Percentiles rank a stretch among this genome's conserved stretches.
These are phyloP conservation scores for Sinella curviseta DNA, from an alignment of 1,140 invertebrate genomes.

Conservation along the genomic window DNA sequence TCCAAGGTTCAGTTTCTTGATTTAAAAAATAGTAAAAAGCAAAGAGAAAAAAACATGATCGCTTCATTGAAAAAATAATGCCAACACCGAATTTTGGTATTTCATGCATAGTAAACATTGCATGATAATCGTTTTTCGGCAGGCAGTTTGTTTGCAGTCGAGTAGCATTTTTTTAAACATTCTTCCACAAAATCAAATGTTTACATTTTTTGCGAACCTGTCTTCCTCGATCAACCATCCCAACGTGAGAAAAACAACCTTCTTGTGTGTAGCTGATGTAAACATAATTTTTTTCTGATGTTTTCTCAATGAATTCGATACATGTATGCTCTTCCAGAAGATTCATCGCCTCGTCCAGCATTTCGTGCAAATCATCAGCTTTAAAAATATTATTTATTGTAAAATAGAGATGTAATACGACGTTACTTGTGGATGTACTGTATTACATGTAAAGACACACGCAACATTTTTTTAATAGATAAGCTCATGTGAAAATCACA, in stretches of 20 bases:
- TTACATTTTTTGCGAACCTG: constrained; percentile 29
- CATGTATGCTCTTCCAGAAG: constrained; percentile 32
- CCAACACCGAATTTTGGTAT: no score
- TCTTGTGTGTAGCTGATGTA: constrained; percentile 30
- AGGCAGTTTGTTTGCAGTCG: no score
- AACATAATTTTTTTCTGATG: constrained; percentile 33
- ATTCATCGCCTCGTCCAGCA: constrained; percentile 33
- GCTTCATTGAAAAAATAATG: background rate
- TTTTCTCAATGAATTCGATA: constrained; percentile 28
- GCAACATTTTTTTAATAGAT: no score
- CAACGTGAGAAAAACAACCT: constrained; percentile 39
- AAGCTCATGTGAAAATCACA: no score
- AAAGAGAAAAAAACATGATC: constrained; percentile 5
- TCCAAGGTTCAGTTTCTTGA: constrained; percentile 36
- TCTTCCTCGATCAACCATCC: constrained; percentile 32
- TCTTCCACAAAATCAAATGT: background rate
- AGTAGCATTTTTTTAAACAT: no score
- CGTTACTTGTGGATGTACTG: no score
- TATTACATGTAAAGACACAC: no score
- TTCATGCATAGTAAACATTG: background rate
- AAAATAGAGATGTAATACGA: constrained; percentile 4
- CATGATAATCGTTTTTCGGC: no score
- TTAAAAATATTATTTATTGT: background rate
- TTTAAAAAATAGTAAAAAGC: constrained; percentile 14
- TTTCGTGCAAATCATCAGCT: constrained; percentile 28